Evolutionary conservation across 2,797 vertebrate genomes (phyloP).

Genomic region (Serranus cabrilla): DNA sequence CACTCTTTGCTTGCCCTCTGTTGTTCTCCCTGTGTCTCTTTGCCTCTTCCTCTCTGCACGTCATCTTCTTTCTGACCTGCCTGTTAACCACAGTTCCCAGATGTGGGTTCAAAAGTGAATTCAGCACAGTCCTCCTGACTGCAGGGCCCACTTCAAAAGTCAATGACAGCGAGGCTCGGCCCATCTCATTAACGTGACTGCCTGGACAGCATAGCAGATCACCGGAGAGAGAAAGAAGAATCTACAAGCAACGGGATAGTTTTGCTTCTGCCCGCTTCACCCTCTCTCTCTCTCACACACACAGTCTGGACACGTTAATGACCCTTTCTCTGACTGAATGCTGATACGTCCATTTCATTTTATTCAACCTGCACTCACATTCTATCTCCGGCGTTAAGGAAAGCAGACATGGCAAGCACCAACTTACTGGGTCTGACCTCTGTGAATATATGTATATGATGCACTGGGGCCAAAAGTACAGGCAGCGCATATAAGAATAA

Average conservation of each 20-base stretch:
- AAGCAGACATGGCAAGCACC: conserved; percentile 40
- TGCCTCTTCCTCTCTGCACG: conserved; percentile 2
- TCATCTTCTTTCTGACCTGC: conserved; percentile 46
- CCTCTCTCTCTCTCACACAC: conserved; percentile 9
- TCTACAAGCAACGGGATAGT: conserved; percentile 29
- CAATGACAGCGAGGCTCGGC: conserved; percentile 56
- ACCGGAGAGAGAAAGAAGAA: conserved; percentile 38
- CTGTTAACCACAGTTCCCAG: conserved; percentile 49
- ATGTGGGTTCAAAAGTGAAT: conserved; percentile 37
- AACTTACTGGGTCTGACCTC: conserved; percentile 57
- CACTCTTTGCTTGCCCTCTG: conserved; percentile 13
- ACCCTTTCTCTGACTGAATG: conserved; percentile 64
- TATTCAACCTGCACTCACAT: conserved; percentile 48
- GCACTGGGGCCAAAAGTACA: conserved; percentile 45
- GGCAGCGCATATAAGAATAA: conserved; percentile 41
- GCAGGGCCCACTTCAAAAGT: conserved; percentile 50
- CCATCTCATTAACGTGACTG: conserved; percentile 65
- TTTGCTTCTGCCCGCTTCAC: conserved; percentile 31
- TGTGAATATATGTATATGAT: conserved; percentile 74
- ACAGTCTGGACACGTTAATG: conserved; percentile 65
- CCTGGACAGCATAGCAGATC: conserved; percentile 42
- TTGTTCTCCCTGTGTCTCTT: conserved; percentile 15
- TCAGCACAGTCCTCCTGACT: conserved; percentile 20
- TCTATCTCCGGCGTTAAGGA: conserved; percentile 40
- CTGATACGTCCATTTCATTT: conserved; percentile 69